These are phyloP conservation scores for Trichopria drosophilae DNA, from an alignment of 2,888 invertebrate genomes.

Conservation along the genomic window DNA sequence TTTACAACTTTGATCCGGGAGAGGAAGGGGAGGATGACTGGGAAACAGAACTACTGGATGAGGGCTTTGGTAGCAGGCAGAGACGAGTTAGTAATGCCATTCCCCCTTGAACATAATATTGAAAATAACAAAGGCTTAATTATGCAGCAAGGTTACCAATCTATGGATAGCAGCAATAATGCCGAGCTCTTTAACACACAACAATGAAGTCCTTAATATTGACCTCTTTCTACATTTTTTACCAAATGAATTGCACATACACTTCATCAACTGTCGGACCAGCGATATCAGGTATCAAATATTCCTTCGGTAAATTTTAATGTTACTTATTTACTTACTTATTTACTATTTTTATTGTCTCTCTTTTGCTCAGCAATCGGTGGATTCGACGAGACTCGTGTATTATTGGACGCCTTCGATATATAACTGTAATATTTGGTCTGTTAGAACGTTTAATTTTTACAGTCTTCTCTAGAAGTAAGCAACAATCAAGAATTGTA, in stretches of 20 bases:
- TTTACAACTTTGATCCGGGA: slow-evolving; percentile 71
- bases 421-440: too few species aligned
- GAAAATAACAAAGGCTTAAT: slow-evolving; percentile 41
- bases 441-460: too few species aligned
- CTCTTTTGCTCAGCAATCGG: too few species aligned
- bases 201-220: slow-evolving; percentile 25
- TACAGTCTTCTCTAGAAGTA: too few species aligned
- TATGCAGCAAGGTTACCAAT: slow-evolving; percentile 54
- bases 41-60: slow-evolving; percentile 66
- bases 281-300: too few species aligned
- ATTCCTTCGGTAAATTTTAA: too few species aligned
- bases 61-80: slow-evolving; percentile 51
- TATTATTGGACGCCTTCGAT: too few species aligned
- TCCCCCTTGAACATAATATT: slow-evolving; percentile 34
- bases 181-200: slow-evolving; percentile 53
- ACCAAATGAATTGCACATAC: slow-evolving; percentile 15
- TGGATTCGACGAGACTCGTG: too few species aligned
- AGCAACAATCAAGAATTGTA: too few species aligned
- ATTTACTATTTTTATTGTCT: too few species aligned
- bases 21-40: slow-evolving; percentile 70
- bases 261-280: too few species aligned
- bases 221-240: slow-evolving; percentile 28
- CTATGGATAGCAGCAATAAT: slow-evolving; percentile 54
- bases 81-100: slow-evolving; percentile 49
- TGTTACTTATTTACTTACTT: too few species aligned